A percentile compares a stretch with the other conserved stretches of the same genome.
Conservation (phyloP, 2,113 vertebrate genomes). For the Cynoglossus semilaevis region DNA sequence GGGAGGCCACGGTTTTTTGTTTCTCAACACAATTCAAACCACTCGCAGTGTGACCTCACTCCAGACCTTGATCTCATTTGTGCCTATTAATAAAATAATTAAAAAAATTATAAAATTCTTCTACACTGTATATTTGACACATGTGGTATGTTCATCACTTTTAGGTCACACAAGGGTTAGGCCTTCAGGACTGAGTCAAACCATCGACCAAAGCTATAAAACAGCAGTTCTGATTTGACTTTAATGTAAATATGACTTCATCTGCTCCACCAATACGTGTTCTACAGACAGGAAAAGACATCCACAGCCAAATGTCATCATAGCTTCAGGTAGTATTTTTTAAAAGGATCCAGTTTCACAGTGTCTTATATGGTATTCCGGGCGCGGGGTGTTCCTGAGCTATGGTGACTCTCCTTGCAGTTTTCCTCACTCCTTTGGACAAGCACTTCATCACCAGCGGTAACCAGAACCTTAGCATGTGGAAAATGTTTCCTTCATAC, state of each 20-base stretch:
- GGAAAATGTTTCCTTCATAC: conserved; percentile 49
- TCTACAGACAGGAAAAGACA: no score
- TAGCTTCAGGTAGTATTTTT: conserved; percentile 41
- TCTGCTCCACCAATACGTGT: no score
- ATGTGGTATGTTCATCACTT: not conserved
- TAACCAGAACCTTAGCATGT: conserved; percentile 23
- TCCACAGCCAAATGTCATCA: conserved; percentile 1
- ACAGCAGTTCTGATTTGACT: no score
- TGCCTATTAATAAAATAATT: no score
- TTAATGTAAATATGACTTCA: no score
- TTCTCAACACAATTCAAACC: conserved; percentile 21
- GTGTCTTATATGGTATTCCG: conserved; percentile 41
- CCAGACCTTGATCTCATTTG: not conserved
- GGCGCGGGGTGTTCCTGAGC: conserved; percentile 33
- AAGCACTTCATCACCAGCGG: conserved; percentile 7
- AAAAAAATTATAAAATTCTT: no score
- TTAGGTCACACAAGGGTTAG: not conserved
- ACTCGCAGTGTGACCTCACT: conserved; percentile 8
- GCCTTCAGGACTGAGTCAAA: no score
- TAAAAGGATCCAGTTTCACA: conserved; percentile 50
- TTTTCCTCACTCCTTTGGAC: conserved; percentile 6
- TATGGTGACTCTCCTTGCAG: conserved; percentile 11
- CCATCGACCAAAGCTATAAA: no score
- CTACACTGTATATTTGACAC: no score
- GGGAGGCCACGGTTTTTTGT: conserved; percentile 24